Evolutionary conservation across 2,797 vertebrate genomes (phyloP), one percentile per base, ranked within the genome.

Genomic region (Pelobates cultripes): DNA sequence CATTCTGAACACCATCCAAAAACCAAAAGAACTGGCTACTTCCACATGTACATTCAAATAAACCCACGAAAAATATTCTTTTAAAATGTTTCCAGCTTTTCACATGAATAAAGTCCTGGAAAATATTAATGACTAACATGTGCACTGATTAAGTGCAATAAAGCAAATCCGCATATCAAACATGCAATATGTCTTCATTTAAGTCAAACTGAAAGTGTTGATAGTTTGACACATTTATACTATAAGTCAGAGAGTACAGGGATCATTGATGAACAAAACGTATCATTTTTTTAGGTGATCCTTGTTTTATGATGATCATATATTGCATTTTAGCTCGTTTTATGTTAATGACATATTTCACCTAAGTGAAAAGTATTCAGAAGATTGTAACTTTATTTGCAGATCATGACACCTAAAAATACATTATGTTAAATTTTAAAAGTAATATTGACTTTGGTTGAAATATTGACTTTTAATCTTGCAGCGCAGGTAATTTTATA

Each of bases 1-100:
- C 85, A 86, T 89, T 88, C 89, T 89, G 85, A 92, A 87, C 82
- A 63, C 82, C 86, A 89, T 93, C 89, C 88, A 90, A 67, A 87
- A 84, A 73, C 89, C 89, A 87, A 87, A 87, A 89, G 86, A 87
- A 87, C 82, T 78, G 75, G 85, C 87, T 86, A 78, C 79, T 89
- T 70, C 70, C 86, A 80, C 84, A 78, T 89, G 89, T 80, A 85
- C 75, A 73, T 77, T 88, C 87, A 80, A 87, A 76, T 70, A 79
- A 84, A 80, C 73, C 72, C 73, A 67, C 45, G 44, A 53, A 84
- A 84, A 80, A 79, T 79, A 84, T 84, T 75, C 82, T 68, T 80
- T 84, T 84, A 80, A 84, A 84, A 76, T 41, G 43, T 66, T 84
- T 84, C 82, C 82, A 84, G 77, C 51, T 67, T 78, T 60, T 71